Evolutionary conservation across 2,113 vertebrate species (phyloP), one percentile per base, ranked within the genome.

Genomic region (Heterotilapia buettikoferi): DNA sequence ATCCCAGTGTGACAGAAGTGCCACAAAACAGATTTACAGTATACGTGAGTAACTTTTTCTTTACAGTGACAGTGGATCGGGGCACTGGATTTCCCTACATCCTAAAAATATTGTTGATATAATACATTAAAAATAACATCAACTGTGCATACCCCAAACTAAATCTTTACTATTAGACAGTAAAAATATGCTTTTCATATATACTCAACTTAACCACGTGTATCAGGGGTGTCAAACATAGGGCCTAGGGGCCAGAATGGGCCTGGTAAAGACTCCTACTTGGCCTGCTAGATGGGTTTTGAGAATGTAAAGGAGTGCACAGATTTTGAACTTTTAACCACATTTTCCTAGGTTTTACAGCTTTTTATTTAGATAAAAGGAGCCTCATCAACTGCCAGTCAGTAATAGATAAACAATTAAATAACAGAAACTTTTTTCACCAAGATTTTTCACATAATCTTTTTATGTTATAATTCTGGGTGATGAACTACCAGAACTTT

Each of bases 91-190:
- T 76, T 45, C 14, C 40, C 24, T 73, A 73, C 4, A 29, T 45
- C 40, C 68, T 7, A 66, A 66, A 8, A 0, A 66, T 13, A 66
- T 38, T 66, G 61, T 66, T 66, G 11, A 8, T 66, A 66, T 5
- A 66, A 66, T 66, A 66, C 61, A 68, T 38, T 68, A 38, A 68
- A 68, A 68, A 38, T 38, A n/a, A n/a, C 26, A 47, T 78, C 5
- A 78, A 50, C 14, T 52, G 26, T 78, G 24, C 16, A 50, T 50
- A 50, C 24, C 26, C 4, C 6, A 0, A 10, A 33, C 24, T n/a
- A 52, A 50, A 78, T n/a, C 18, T 78, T 50, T 78, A 47, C 6
- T 50, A 31, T 7, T 19, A 26, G 43, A 31, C 9, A 19, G 71
- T 19, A 76, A 47, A 76, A 76, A 50, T 76, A 19, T 31, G 71